A percentile compares a stretch with the other conserved stretches of the same genome.
Evolutionary conservation across 2,797 vertebrate genomes (phyloP).

Genomic region (Amblyopsis hoosieri): DNA sequence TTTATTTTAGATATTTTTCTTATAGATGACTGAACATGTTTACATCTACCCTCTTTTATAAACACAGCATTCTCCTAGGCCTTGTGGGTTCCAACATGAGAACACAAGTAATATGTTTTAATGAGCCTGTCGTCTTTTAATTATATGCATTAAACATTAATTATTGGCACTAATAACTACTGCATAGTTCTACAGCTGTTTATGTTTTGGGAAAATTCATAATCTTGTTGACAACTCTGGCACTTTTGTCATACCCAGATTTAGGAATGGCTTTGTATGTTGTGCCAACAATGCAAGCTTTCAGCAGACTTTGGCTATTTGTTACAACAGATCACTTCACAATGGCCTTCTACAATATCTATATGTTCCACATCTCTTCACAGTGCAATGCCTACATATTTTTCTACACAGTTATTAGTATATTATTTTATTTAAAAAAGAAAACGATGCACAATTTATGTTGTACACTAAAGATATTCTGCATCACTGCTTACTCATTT

Average conservation of each 20-base stretch:
- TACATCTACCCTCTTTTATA: background rate
- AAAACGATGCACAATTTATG: too few relatives aligned
- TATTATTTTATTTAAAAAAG: too few relatives aligned
- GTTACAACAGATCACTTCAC: background rate
- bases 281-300: background rate
- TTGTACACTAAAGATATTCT: too few relatives aligned
- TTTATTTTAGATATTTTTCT: background rate
- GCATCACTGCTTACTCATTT: background rate
- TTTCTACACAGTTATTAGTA: background rate
- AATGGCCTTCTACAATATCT: too few relatives aligned
- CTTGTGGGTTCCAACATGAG: background rate
- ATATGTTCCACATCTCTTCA: background rate
- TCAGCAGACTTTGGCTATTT: background rate
- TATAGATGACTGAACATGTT: background rate
- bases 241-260: background rate
- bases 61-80: background rate
- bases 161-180: background rate
- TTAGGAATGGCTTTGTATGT: background rate
- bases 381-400: background rate
- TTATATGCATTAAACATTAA: background rate
- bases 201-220: background rate
- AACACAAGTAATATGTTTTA: constrained; percentile 1
- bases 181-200: background rate
- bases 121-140: background rate
- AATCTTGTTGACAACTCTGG: background rate